These are phyloP conservation scores for Sminthopsis crassicaudata DNA, from an alignment of 2,113 vertebrate genomes.

Conservation along the genomic window DNA sequence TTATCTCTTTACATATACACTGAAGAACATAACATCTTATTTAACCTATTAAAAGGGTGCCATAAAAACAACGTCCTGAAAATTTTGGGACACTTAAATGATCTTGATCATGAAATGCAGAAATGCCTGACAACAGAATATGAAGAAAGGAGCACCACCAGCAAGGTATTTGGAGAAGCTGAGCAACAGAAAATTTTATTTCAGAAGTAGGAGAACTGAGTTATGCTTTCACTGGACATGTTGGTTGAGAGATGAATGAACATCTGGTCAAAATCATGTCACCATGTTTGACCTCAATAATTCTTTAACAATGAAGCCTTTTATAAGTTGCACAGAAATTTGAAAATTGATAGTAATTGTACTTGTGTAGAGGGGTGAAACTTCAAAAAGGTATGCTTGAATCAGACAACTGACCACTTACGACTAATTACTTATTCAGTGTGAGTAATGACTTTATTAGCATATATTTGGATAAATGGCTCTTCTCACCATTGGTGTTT, in stretches of 20 bases:
- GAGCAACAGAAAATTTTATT: constrained; percentile 79
- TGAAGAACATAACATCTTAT: constrained; percentile 93
- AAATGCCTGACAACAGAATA: constrained; percentile 92
- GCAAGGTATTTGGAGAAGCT: constrained; percentile 77
- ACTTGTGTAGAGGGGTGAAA: too few species aligned
- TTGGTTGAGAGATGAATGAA: not conserved
- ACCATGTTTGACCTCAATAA: not conserved
- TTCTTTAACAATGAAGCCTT: not conserved
- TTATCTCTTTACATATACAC: constrained; percentile 95
- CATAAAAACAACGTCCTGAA: constrained; percentile 91
- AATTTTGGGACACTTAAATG: constrained; percentile 95
- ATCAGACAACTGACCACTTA: too few species aligned
- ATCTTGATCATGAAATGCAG: constrained; percentile 92
- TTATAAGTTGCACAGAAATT: not conserved
- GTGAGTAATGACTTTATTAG: too few species aligned
- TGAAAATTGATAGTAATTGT: not conserved
- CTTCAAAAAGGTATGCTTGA: too few species aligned
- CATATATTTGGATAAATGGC: too few species aligned
- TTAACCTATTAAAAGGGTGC: constrained; percentile 90
- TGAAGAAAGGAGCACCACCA: constrained; percentile 64
- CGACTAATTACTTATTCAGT: too few species aligned
- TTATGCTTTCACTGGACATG: not conserved
- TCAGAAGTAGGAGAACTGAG: constrained; percentile 72
- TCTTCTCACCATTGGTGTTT: too few species aligned
- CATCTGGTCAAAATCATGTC: not conserved